phyloP scores from a whole-genome alignment of 2,113 vertebrate genomes.

The Sinosuthora webbiana region DNA sequence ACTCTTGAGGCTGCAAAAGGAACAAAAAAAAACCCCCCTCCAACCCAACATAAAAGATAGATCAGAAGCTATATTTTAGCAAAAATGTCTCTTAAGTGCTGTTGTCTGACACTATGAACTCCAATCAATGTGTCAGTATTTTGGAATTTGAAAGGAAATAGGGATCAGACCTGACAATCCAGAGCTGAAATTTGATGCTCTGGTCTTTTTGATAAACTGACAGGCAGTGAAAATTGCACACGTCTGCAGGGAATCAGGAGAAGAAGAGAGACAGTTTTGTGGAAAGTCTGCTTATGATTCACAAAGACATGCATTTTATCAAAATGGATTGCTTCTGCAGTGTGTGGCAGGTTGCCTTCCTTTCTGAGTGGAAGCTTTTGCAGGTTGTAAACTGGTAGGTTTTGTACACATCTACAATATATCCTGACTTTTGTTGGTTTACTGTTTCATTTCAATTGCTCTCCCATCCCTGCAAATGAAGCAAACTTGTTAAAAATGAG shows the following conservation, averaged over 20 bases:
- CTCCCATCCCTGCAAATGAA: background rate
- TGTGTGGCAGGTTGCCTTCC: slow-evolving; percentile 14
- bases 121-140: slow-evolving; percentile 68
- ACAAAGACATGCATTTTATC: slow-evolving; percentile 50
- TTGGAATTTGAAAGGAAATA: slow-evolving; percentile 75
- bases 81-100: slow-evolving; percentile 69
- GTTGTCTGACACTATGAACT: slow-evolving; percentile 70
- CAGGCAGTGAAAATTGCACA: slow-evolving; percentile 65
- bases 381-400: slow-evolving; percentile 23
- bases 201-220: slow-evolving; percentile 69
- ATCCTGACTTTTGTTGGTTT: background rate
- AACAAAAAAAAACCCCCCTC: background rate
- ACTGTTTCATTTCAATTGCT: background rate
- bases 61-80: slow-evolving; percentile 59
- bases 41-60: slow-evolving; percentile 34
- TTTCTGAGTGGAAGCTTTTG: slow-evolving; percentile 32
- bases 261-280: slow-evolving; percentile 51
- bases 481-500: background rate
- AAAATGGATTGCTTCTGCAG: slow-evolving; percentile 47
- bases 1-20: slow-evolving; percentile 33
- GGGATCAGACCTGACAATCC: slow-evolving; percentile 70
- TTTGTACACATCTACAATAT: background rate
- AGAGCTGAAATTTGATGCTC: slow-evolving; percentile 65
- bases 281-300: slow-evolving; percentile 60
- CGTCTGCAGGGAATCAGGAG: slow-evolving; percentile 47